Evolutionary conservation across 2,888 invertebrate genomes (phyloP), one percentile per base, ranked within the genome.

Genomic region (Schizotus pectinicornis): DNA sequence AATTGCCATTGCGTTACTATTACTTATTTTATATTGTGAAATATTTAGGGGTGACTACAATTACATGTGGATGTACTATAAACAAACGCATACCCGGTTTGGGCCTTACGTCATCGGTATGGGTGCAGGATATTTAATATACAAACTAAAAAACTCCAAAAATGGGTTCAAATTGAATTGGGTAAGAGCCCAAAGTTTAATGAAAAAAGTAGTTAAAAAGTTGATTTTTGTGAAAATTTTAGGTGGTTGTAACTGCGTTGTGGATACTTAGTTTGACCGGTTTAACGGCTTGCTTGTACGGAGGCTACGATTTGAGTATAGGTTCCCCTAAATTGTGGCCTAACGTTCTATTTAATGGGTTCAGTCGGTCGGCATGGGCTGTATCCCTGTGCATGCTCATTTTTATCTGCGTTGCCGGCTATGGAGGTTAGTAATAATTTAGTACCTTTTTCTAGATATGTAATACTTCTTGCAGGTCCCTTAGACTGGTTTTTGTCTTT

Each of bases 381-480:
- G 7, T 55, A 11, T n/a, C 47, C 2, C 2, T 47, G 3, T 48
- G 48, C 9, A 34, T 55, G 13, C 14, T 55, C 3, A 30, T 48
- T 34, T 1, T 48, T 6, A 22, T 55, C n/a, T 47, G 55, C 12
- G 38, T 33, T 1, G 30, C 14, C 6, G 55, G 55, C 13, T 47
- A 36, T 34, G 55, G 55, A 11, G 55, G 55, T 48, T 48, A 9
- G 14, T 35, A 13, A 11, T 42, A 45, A 1, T 34, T 11, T 11
- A 34, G 1, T 3, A 30, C 1, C 7, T 3, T 30, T 12, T 8
- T 13, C 12, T 12, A 11, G 12, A 3, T n/a, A 2, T 8, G 7
- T 34, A 3, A 9, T 12, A 34, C 2, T 37, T 14, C 71, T 72
- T 14, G 77, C 13, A 59, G 59, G 59, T 37, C 52, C 52, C 3